phyloP scores from a whole-genome alignment of 1,140 invertebrate genomes.

The Heliconius melpomene region DNA sequence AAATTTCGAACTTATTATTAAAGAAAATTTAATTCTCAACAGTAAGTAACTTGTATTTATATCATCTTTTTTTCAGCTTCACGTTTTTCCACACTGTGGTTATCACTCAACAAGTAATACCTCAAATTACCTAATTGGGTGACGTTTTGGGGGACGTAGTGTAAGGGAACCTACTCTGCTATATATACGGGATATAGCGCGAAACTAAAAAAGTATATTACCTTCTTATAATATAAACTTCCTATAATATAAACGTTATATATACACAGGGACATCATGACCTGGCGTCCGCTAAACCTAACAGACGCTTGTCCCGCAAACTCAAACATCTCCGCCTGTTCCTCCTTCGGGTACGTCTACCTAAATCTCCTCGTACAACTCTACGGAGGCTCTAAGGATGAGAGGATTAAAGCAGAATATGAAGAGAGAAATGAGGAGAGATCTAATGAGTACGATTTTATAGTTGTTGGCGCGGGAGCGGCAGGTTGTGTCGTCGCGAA shows the following conservation, averaged over 20 bases:
- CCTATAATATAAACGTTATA: background rate
- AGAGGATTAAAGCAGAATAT: background rate
- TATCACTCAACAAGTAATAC: no score
- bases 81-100: background rate
- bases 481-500: conserved; percentile 84
- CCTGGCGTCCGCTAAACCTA: conserved; percentile 51
- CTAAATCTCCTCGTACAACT: conserved; percentile 48
- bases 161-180: no score
- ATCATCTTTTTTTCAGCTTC: background rate
- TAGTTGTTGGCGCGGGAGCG: conserved; percentile 20
- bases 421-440: conserved; percentile 17
- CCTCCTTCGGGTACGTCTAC: conserved; percentile 45
- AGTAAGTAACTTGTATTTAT: background rate
- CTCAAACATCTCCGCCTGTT: conserved; percentile 41
- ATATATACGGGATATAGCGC: no score
- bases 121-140: no score
- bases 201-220: no score
- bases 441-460: conserved; percentile 46
- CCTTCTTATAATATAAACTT: no score
- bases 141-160: no score
- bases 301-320: conserved; percentile 42
- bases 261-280: conserved; percentile 14
- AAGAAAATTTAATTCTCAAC: no score
- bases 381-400: conserved; percentile 39
- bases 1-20: no score